Evolutionary conservation across 2,888 invertebrate species (phyloP), one percentile per base, ranked within the genome.

Genomic region (Margaritifera margaritifera): DNA sequence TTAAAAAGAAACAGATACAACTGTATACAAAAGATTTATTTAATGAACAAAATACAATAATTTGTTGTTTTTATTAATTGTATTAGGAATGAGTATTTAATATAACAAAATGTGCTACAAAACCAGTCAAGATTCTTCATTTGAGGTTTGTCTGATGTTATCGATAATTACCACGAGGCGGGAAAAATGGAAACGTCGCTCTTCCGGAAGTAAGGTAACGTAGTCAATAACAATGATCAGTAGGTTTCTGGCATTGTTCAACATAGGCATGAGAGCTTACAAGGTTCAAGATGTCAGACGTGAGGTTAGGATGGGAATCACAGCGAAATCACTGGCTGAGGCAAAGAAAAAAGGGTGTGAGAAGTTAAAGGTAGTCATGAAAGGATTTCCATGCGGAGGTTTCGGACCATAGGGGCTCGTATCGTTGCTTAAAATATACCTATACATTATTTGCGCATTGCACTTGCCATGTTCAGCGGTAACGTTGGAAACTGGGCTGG

Each of bases 211-310:
- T 42, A 42, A 42, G 42, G 2, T 15, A 42, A 3, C 42, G 15
- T 42, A 42, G 42, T 42, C 15, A 4, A 0, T 42, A 42, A 42
- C 42, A 25, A 83, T 83, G 83, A 68, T 81, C 24, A 83, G 77
- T 56, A 75, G 80, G 31, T 83, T 85, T 71, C 66, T 84, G 64
- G 71, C 81, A 8, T 68, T 84, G 24, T 83, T 85, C 69, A 83
- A 81, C 66, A 66, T 76, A 65, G 83, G 84, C 68, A 83, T 84
- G 83, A 76, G 82, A 64, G 84, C 85, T 58, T 86, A 85, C 66
- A 86, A 86, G 71, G 79, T 86, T 0, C 84, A 84, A 74, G 82
- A 83, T 72, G 74, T 74, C 0, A 77, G 76, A 52, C 67, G 84
- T 50, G 77, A 77, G 53, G 72, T 64, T 6, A 67, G 84, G 64